Evolutionary conservation across 2,888 invertebrate genomes (phyloP).

Genomic region (Sabatieria punctata): DNA sequence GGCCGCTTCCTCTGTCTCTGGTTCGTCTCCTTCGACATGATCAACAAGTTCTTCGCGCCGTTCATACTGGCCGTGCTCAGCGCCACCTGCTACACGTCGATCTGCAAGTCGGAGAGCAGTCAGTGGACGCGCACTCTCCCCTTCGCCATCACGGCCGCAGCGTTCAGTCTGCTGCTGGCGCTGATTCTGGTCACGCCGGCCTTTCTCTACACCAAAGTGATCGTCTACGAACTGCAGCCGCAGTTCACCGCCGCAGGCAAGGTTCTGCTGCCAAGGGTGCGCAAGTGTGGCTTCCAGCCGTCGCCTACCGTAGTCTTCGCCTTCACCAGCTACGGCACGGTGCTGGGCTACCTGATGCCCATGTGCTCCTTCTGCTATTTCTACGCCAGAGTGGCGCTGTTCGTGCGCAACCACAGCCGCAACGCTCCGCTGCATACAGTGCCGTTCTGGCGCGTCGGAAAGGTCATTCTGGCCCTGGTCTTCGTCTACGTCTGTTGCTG

Average conservation of each 20-base stretch:
- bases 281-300: neutral
- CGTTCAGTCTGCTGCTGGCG: no score
- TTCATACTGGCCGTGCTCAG: constrained; percentile 2
- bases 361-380: constrained; percentile 15
- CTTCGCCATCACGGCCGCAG: neutral
- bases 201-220: neutral
- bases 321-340: constrained; percentile 10
- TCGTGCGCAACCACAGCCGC: constrained; percentile 6
- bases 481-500: constrained; percentile 16
- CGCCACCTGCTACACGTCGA: neutral
- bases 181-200: neutral
- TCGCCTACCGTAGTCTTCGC: neutral
- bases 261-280: neutral
- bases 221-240: neutral
- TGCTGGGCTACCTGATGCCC: constrained; percentile 15
- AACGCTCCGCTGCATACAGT: neutral
- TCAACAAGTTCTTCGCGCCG: constrained; percentile 1
- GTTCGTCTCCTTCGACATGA: neutral
- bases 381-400: constrained; percentile 14
- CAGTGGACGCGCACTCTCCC: neutral
- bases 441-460: neutral
- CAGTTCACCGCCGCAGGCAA: neutral
- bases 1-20: neutral
- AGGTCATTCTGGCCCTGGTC: constrained; percentile 12
- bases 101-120: neutral